Evolutionary conservation across 2,888 invertebrate genomes (phyloP).

Genomic region (Eupithecia pulchellata): DNA sequence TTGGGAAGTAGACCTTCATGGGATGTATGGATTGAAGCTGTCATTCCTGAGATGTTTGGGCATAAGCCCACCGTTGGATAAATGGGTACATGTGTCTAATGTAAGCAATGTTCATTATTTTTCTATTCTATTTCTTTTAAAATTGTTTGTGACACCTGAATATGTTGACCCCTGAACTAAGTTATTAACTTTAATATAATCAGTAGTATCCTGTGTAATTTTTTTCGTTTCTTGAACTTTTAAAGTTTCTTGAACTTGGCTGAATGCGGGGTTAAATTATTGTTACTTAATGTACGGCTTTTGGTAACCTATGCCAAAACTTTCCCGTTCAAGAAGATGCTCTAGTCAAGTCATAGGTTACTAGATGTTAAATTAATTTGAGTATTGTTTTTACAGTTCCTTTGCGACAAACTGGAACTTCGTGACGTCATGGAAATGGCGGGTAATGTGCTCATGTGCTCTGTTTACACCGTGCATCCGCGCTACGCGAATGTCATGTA

Average conservation of each 20-base stretch:
- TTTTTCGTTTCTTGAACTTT: no score
- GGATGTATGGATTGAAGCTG: conserved; percentile 61
- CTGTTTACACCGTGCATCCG: conserved; percentile 41
- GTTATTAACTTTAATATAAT: no score
- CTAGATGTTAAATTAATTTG: background rate
- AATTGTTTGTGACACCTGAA: no score
- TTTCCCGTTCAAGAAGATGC: no score
- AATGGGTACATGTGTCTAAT: conserved; percentile 68
- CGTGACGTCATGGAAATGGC: conserved; percentile 69
- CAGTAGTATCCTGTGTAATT: no score
- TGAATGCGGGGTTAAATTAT: no score
- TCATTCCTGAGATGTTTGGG: conserved; percentile 57
- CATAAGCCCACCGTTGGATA: conserved; percentile 67
- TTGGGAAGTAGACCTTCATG: conserved; percentile 55
- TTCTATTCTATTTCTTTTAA: background rate
- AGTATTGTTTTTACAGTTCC: conserved; percentile 56
- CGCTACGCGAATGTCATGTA: conserved; percentile 69
- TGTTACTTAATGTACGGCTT: no score
- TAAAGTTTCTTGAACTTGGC: no score
- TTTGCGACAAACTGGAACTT: conserved; percentile 67
- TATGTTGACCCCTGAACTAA: no score
- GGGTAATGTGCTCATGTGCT: conserved; percentile 65
- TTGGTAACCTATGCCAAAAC: no score
- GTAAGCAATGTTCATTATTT: conserved; percentile 54
- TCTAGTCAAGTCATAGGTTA: no score